Evolutionary conservation across 2,113 vertebrate species (phyloP).

Genomic region (Melanerpes aurifrons): DNA sequence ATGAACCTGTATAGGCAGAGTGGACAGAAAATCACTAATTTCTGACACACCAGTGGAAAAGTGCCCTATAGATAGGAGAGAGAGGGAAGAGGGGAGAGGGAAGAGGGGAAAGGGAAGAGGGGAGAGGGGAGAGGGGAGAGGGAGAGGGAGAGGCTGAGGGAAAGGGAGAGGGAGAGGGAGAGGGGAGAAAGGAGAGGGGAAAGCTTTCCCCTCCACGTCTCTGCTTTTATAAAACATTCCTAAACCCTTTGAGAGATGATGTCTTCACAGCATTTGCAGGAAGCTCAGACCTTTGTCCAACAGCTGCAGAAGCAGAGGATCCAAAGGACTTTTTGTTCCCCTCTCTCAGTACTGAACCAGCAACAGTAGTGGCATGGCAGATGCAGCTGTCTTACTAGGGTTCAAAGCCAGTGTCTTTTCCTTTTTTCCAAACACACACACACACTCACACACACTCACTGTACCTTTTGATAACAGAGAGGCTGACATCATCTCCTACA

Average conservation of each 20-base stretch:
- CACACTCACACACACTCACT: background rate
- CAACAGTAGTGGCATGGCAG: slow-evolving; percentile 18
- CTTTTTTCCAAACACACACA: background rate
- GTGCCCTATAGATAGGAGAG: background rate
- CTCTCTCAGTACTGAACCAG: background rate
- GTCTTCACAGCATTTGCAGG: slow-evolving; percentile 27
- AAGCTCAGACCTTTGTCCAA: slow-evolving; percentile 35
- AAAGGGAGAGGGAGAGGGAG: background rate
- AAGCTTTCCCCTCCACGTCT: background rate
- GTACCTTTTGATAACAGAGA: slow-evolving; percentile 47
- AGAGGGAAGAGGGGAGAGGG: background rate
- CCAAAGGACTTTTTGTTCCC: slow-evolving; percentile 9
- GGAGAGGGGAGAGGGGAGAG: no score
- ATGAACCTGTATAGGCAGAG: background rate
- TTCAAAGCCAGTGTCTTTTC: slow-evolving; percentile 34
- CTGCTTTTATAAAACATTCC: slow-evolving; percentile 19
- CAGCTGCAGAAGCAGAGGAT: slow-evolving; percentile 46
- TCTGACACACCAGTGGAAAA: background rate
- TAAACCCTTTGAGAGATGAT: background rate
- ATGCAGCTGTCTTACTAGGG: slow-evolving; percentile 44
- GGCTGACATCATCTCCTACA: slow-evolving; percentile 62
- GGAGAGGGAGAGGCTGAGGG: background rate
- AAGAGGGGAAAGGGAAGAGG: no score
- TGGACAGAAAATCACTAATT: slow-evolving; percentile 14
- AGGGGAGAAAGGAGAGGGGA: no score